These are phyloP conservation scores for Rhagophthalmus giganteus DNA, from an alignment of 2,888 invertebrate species.

Conservation along the genomic window DNA sequence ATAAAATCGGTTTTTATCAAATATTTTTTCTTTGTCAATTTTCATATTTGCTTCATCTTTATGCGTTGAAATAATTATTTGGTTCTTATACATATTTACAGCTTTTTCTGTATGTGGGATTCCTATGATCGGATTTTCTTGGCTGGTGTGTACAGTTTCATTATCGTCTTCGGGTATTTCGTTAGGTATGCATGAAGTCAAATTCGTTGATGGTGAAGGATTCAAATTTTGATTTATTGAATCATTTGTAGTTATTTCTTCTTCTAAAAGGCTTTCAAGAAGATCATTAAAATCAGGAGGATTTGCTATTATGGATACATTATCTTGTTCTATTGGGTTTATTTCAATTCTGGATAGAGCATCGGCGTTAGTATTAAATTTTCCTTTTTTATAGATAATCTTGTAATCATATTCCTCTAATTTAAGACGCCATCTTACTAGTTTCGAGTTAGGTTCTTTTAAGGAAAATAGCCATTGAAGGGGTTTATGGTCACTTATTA, in stretches of 20 bases:
- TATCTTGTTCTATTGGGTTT: conserved; percentile 19
- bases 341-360: conserved; percentile 1
- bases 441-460: conserved; percentile 47
- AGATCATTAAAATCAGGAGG: not conserved
- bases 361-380: not conserved
- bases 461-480: conserved; percentile 46
- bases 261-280: not conserved
- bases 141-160: conserved; percentile 5
- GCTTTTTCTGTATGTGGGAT: conserved; percentile 6
- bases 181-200: conserved; percentile 1
- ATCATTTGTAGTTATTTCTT: not conserved
- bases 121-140: conserved; percentile 7
- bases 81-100: conserved; percentile 11
- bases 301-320: conserved; percentile 4
- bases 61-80: not conserved
- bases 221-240: too few species aligned
- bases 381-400: conserved; percentile 38
- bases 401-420: conserved; percentile 42
- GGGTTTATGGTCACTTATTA: conserved; percentile 51
- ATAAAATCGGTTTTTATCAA: not conserved
- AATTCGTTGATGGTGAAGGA: too few species aligned
- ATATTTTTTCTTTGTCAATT: too few species aligned
- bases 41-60: not conserved
- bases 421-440: conserved; percentile 47
- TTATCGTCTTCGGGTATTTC: conserved; percentile 9